Base-by-base conservation (phyloP, 2,113 vertebrate genomes). In the western clawed frog (Xenopus tropicalis) region DNA sequence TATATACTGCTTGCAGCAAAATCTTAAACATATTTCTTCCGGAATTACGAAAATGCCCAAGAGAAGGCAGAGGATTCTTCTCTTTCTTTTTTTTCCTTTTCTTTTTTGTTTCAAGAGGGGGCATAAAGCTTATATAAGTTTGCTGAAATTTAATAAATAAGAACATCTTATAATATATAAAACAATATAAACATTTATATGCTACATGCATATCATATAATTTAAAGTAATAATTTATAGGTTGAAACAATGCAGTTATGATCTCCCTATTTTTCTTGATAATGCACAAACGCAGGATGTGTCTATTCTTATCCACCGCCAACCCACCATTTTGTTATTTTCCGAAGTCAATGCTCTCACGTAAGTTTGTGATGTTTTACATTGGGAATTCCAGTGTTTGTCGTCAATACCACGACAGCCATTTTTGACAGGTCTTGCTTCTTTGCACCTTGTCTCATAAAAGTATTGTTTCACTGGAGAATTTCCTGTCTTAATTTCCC, bases 171-270 rank as follows among this genome's bases (percentile, higher is more conserved):
- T 92, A 92, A 93, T 93, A 93, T 73, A 92, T 91, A 92, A 92
- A 93, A 93, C 89, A 89, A 92, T 94, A 98, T 93, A 94, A 91
- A 94, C 94, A 98, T 96, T 96, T 96, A 94, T 93, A 92, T 93
- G 93, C 94, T 95, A 97, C 95, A 98, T 95, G 95, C 94, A 94
- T 94, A 95, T 96, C 87, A 89, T 95, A 98, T 99, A 99, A 99
- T 93, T 99, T 98, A 99, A 98, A 94, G 85, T 96, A 95, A 95
- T 95, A 98, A 99, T 93, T 99, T 98, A 99, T 98, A 95, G 93
- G 85, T 91, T 80, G 76, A 84, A 86, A 85, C 84, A 82, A 82
- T 23, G 79, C 70, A 79, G 80, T 82, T 77, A 75, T 90, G 86
- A 97, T 84, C 95, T 94, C 93, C 91, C 94, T 48, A 91, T 94